A percentile compares a stretch with the other conserved stretches of the same genome.
Conservation (phyloP, 2,888 invertebrate genomes). For the Scaptomyza caliginosa region DNA sequence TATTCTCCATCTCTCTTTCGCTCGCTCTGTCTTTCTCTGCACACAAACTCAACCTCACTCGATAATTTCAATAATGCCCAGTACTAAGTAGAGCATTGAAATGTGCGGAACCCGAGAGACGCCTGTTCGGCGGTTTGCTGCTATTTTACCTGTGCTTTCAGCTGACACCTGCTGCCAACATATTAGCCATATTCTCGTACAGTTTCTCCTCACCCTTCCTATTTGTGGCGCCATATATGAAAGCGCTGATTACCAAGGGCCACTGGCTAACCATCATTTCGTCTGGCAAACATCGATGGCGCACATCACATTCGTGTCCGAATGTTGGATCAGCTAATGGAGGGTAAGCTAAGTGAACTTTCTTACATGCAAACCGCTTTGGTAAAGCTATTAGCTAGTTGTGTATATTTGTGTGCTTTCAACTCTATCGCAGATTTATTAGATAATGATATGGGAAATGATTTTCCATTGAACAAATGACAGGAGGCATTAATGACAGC, state of each 20-base stretch:
- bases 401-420: neutral
- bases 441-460: neutral
- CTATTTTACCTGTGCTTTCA: conserved; percentile 29
- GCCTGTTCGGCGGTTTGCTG: conserved; percentile 6
- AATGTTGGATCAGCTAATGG: conserved; percentile 16
- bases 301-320: conserved; percentile 50
- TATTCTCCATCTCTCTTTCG: neutral
- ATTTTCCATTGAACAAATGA: conserved; percentile 36
- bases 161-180: conserved; percentile 38
- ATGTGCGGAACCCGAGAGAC: conserved; percentile 41
- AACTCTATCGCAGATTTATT: conserved; percentile 13
- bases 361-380: too few relatives aligned
- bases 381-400: too few relatives aligned
- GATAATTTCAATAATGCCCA: conserved; percentile 18
- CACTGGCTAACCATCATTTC: conserved; percentile 63
- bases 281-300: conserved; percentile 36
- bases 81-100: conserved; percentile 38
- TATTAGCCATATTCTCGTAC: conserved; percentile 67
- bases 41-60: neutral
- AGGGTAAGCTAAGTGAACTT: conserved; percentile 27
- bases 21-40: neutral
- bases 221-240: conserved; percentile 56
- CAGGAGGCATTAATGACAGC: conserved; percentile 38
- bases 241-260: conserved; percentile 35
- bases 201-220: conserved; percentile 61